Evolutionary conservation across 2,888 invertebrate species (phyloP), one percentile per base, ranked within the genome.

Genomic region (Drosophila birchii): DNA sequence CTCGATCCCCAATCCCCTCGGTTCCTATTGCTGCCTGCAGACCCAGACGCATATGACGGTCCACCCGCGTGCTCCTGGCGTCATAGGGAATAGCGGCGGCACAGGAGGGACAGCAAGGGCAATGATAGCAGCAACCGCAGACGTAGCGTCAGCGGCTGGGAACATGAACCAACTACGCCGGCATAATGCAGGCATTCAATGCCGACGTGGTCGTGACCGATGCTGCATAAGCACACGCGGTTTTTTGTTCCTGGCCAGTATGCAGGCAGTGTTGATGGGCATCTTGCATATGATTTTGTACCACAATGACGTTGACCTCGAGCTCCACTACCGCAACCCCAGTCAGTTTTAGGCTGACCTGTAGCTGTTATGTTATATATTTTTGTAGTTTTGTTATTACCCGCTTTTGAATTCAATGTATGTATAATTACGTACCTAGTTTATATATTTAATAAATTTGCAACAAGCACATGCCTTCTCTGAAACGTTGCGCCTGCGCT

Each of bases 211-310:
- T 16, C 5, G 26, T 18, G 14, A 29, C 5, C 51, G 58, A 1
- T n/a, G 58, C 3, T 59, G 58, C 41, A 16, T n/a, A 2, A 38
- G 53, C 39, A 9, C 20, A 1, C 59, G 59, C 5, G 16, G 18
- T 20, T 39, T 59, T 11, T 18, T 72, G 12, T 57, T 57, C 34
- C 23, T 69, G 32, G 43, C 43, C 47, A 55, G 69, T 2, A 16
- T n/a, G 9, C 69, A 69, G 38, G 49, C 44, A 0, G n/a, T 51
- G 18, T 12, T 72, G 16, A 34, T 72, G 23, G 70, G 51, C 11
- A 39, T 72, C 5, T 32, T 69, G n/a, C 56, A 51, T 16, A 18
- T 72, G 39, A 51, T 72, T 11, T 34, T 72, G 7, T 57, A 53
- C 23, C 44, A 29, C 12, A 71, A 74, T 32, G 57, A 71, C 8